Base-by-base conservation (phyloP, 2,888 invertebrate species). In the Epistrophe grossulariae region DNA sequence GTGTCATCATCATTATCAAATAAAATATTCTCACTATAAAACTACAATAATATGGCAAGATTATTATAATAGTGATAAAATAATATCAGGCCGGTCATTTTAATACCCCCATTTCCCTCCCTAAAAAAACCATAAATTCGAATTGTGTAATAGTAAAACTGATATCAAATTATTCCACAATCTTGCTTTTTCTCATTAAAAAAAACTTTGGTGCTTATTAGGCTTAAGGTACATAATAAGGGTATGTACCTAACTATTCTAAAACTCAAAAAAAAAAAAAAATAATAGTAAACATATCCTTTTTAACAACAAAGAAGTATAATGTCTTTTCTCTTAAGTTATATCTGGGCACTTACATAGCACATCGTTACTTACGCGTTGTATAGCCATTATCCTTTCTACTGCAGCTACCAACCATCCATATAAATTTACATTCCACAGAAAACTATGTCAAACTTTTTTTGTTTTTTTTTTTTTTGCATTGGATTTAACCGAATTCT, bases 361-460 rank as follows among this genome's bases (percentile, higher is more conserved):
- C 70, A 70, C 52, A 70, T 70, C 52, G 40, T 70, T n/a, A n/a
- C 70, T 70, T n/a, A 70, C 55, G 70, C 52, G 55, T 55, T 70
- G 24, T 9, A 24, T 24, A 17, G 35, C 66, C 19, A 50, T 70
- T 70, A 70, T 70, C 55, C 55, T 55, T 70, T 40, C n/a, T 40
- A 70, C 35, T 73, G 62, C 68, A 78, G 48, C 62, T 74, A 77
- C 80, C 74, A 78, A 57, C 71, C 17, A 28, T 76, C 55, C 79
- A 87, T 79, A 82, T 83, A 76, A 82, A 87, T 83, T 87, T 76
- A 76, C 71, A 87, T 79, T 87, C 76, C 79, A 31, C 66, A 66
- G 79, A 64, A 48, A 87, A 79, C 78, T 83, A 68, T 87, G 87
- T 74, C 82, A 87, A 82, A 87, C 55, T 87, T 43, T 15, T 38